These are phyloP conservation scores for Marcusenius ussheri DNA, from an alignment of 2,113 vertebrate species.

Conservation along the genomic window DNA sequence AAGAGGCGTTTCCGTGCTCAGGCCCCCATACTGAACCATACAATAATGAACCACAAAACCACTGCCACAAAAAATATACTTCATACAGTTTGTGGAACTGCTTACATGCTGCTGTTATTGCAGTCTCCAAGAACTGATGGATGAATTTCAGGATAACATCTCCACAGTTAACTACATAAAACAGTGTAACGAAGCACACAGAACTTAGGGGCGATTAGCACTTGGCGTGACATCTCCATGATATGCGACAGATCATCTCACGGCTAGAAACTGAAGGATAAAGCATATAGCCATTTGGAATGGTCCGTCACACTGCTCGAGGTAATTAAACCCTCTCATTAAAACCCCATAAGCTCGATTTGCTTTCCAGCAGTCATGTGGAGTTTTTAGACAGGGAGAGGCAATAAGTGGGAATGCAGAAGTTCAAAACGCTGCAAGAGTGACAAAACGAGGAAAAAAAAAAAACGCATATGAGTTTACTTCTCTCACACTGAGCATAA, in stretches of 20 bases:
- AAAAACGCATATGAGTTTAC: neutral
- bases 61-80: neutral
- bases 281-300: neutral
- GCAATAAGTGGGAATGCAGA: neutral
- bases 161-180: conserved; percentile 21
- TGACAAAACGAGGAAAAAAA: neutral
- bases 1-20: neutral
- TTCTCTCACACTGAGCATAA: neutral
- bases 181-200: conserved; percentile 32
- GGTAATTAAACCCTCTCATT: conserved; percentile 39
- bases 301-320: conserved; percentile 34
- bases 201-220: neutral
- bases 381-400: conserved; percentile 15
- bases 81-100: neutral
- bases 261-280: neutral
- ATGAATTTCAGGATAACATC: neutral
- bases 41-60: neutral
- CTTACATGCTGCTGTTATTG: conserved; percentile 24
- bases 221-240: neutral
- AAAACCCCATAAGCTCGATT: conserved; percentile 38
- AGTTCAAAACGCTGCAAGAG: neutral
- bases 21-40: neutral
- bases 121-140: neutral
- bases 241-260: neutral
- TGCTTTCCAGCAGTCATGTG: conserved; percentile 17